phyloP scores from a whole-genome alignment of 2,797 vertebrate species.

The Cyprinella venusta region DNA sequence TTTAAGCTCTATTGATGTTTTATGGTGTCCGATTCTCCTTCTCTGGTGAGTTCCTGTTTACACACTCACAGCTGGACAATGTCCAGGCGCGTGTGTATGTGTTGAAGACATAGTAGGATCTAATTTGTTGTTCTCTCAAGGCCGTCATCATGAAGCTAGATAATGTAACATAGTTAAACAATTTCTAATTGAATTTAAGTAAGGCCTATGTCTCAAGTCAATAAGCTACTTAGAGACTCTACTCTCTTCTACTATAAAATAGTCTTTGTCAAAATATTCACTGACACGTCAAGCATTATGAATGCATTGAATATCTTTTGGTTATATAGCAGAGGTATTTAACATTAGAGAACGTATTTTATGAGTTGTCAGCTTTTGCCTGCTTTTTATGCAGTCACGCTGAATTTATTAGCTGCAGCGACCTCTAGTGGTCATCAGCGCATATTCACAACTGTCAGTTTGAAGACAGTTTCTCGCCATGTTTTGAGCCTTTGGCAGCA shows the following conservation, averaged over 20 bases:
- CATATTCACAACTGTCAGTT: background rate
- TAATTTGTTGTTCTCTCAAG: slow-evolving; percentile 54
- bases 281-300: background rate
- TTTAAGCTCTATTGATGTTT: slow-evolving; percentile 43
- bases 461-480: background rate
- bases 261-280: background rate
- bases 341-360: background rate
- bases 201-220: background rate
- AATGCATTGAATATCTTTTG: background rate
- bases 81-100: slow-evolving; percentile 23
- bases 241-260: background rate
- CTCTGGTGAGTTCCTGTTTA: slow-evolving; percentile 47
- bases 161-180: slow-evolving; percentile 48
- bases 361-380: background rate
- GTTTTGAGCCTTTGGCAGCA: slow-evolving; percentile 9
- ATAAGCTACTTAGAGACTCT: background rate
- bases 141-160: slow-evolving; percentile 51
- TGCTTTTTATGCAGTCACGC: background rate
- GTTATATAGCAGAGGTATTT: background rate
- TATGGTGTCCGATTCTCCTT: slow-evolving; percentile 48
- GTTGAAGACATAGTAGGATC: slow-evolving; percentile 40
- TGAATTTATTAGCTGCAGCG: slow-evolving; percentile 65
- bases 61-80: slow-evolving; percentile 35
- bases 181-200: slow-evolving; percentile 8
- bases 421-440: slow-evolving; percentile 68